These are phyloP conservation scores for Eristalis arbustorum DNA, from an alignment of 2,888 invertebrate species.

Conservation along the genomic window DNA sequence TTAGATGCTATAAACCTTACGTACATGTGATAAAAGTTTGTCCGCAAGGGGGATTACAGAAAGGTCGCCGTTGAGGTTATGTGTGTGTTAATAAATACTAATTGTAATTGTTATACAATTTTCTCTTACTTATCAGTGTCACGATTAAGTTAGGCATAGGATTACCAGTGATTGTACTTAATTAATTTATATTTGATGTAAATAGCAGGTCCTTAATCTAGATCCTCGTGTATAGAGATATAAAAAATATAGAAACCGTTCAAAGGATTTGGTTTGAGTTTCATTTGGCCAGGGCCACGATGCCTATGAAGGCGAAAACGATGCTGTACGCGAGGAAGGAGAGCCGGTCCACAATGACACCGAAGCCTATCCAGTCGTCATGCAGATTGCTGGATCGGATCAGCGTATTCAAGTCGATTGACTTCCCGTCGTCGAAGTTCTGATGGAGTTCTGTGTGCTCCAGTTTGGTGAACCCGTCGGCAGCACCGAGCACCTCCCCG, in stretches of 20 bases:
- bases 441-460: conserved; percentile 59
- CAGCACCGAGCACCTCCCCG: conserved; percentile 36
- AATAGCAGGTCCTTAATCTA: conserved; percentile 47
- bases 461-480: conserved; percentile 67
- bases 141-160: conserved; percentile 54
- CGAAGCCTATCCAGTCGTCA: conserved; percentile 72
- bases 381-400: conserved; percentile 62
- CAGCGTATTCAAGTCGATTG: conserved; percentile 72
- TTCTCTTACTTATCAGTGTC: conserved; percentile 32
- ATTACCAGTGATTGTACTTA: conserved; percentile 46
- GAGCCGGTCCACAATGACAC: conserved; percentile 71
- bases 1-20: conserved; percentile 62
- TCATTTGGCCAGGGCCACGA: conserved; percentile 31
- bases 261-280: conserved; percentile 21
- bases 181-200: conserved; percentile 66
- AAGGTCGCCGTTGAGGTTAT: conserved; percentile 41
- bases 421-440: conserved; percentile 71
- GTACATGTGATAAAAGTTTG: conserved; percentile 67
- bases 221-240: conserved; percentile 13
- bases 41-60: conserved; percentile 56
- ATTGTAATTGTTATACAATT: conserved; percentile 69
- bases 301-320: conserved; percentile 41
- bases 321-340: conserved; percentile 61
- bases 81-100: conserved; percentile 47
- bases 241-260: conserved; percentile 50